Evolutionary conservation across 2,888 invertebrate species (phyloP).

Genomic region (Chironomus riparius): DNA sequence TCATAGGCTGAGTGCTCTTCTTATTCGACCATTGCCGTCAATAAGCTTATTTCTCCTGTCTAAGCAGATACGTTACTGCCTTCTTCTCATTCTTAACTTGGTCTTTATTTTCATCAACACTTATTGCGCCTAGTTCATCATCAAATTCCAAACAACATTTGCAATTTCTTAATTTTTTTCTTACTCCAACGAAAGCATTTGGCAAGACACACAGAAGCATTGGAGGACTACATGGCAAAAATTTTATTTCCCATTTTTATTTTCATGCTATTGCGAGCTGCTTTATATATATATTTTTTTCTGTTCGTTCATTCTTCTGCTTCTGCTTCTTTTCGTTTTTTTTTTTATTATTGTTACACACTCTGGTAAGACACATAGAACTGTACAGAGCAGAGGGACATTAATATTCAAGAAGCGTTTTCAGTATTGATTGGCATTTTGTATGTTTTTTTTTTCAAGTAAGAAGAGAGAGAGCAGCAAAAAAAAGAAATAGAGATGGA

Average conservation of each 20-base stretch:
- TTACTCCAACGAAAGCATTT: neutral
- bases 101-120: too few relatives aligned
- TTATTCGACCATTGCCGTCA: too few relatives aligned
- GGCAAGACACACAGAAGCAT: neutral
- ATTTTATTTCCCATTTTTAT: conserved; percentile 19
- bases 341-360: neutral
- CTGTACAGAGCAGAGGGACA: conserved; percentile 1
- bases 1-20: too few relatives aligned
- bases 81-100: too few relatives aligned
- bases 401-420: conserved; percentile 26
- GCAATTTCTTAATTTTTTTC: neutral
- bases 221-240: conserved; percentile 17
- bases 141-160: too few relatives aligned
- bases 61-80: too few relatives aligned
- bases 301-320: neutral
- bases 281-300: neutral
- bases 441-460: conserved; percentile 15
- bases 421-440: conserved; percentile 27
- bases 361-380: conserved; percentile 10
- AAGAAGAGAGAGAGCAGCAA: neutral
- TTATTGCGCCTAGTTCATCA: too few relatives aligned
- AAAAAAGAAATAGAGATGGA: neutral
- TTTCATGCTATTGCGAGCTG: conserved; percentile 3
- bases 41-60: too few relatives aligned
- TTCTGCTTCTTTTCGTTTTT: neutral